Evolutionary conservation across 2,888 invertebrate species (phyloP), one percentile per base, ranked within the genome.

Genomic region (Coleophora deauratella): DNA sequence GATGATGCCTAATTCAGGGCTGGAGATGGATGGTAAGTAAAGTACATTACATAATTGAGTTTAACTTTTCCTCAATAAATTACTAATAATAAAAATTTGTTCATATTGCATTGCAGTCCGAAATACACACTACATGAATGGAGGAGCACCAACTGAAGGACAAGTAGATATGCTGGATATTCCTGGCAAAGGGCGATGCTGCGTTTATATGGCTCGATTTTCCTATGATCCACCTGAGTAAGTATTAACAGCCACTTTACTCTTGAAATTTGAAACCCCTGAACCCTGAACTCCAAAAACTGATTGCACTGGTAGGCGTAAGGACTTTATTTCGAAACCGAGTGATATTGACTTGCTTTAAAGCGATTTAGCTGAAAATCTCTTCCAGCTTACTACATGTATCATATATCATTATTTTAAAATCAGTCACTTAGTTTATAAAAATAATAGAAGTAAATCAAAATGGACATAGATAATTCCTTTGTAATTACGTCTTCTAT

Each of bases 111-210:
- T 73, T 80, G 50, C 65, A 85, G 86, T 77, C 50, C 79, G 86
- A 50, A 85, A 81, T 52, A 72, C 80, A 35, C 84, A 85, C 64
- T 86, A 76, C 52, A 78, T 89, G 87, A 87, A 90, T 71, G 85
- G 91, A 54, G 80, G 81, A 65, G 69, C 69, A 42, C 67, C 86
- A n/a, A 71, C 87, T 40, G 93, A 93, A 51, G 91, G 90, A 13
- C 41, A 27, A 71, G 94, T 95, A 35, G 96, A 96, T 66, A 95
- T 95, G 95, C 80, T 97, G 72, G 97, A 97, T 65, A 95, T 97
- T 66, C 97, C 97, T 14, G 96, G 96, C 40, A 95, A 96, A 75
- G 97, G 97, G 43, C 89, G 95, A 54, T 97, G 96, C 80, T 95
- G 95, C 65, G 96, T 97, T 49, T 97, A 95, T 72, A 95, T 96